Conservation (phyloP, 1,140 invertebrate species). For the Bemisia tabaci region DNA sequence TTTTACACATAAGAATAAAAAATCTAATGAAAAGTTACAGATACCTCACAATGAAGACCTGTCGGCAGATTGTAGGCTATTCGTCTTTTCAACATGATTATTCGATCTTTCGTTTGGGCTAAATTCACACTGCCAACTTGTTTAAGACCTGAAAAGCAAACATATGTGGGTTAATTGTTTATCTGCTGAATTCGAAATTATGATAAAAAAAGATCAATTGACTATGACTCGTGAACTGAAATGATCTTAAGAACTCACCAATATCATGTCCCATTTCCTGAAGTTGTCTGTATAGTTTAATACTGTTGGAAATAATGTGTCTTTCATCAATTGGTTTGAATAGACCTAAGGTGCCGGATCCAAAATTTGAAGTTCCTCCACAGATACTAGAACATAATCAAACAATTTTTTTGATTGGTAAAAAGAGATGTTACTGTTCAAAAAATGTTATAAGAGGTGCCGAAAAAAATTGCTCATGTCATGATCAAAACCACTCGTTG, state of each 20-base stretch:
- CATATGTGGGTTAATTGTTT: too few relatives aligned
- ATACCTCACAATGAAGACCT: slow-evolving; percentile 40
- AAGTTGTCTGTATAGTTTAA: slow-evolving; percentile 44
- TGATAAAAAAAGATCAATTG: too few relatives aligned
- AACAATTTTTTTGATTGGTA: too few relatives aligned
- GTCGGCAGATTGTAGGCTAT: slow-evolving; percentile 42
- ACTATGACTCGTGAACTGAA: too few relatives aligned
- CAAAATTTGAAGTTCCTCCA: slow-evolving; percentile 50
- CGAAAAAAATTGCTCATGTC: too few relatives aligned
- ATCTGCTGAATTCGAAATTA: too few relatives aligned
- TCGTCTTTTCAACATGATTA: slow-evolving; percentile 45
- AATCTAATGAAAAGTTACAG: too few relatives aligned
- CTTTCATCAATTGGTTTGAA: slow-evolving; percentile 40
- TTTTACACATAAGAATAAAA: too few relatives aligned
- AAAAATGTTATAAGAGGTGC: too few relatives aligned
- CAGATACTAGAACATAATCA: slow-evolving; percentile 36
- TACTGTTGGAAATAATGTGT: slow-evolving; percentile 43
- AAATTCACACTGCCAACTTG: slow-evolving; percentile 55
- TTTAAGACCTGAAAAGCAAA: slow-evolving; percentile 35
- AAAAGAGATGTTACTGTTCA: too few relatives aligned
- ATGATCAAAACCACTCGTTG: too few relatives aligned
- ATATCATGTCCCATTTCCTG: slow-evolving; percentile 46
- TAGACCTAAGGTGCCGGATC: slow-evolving; percentile 46
- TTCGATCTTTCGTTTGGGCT: slow-evolving; percentile 53
- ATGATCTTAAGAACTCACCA: too few relatives aligned